Conservation (phyloP, 1,140 invertebrate genomes). For the Trichoplusia ni region DNA sequence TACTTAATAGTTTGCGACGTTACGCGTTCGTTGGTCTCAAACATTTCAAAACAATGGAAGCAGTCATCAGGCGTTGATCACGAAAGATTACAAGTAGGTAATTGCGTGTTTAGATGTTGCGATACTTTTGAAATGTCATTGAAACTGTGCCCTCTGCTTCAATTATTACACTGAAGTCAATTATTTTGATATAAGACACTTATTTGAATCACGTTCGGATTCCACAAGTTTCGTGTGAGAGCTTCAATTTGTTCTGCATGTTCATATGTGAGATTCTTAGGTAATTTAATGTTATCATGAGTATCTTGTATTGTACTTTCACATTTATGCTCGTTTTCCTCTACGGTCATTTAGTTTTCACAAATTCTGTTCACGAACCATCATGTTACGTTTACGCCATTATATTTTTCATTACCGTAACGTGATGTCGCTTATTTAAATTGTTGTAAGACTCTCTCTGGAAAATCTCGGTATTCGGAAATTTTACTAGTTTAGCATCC, state of each 20-base stretch:
- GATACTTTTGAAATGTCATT: conserved; percentile 16
- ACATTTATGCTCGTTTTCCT: too few relatives aligned
- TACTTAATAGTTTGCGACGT: conserved; percentile 13
- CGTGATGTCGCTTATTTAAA: background rate
- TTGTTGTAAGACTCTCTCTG: conserved; percentile 3
- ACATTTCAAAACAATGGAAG: conserved; percentile 22
- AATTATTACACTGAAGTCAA: background rate
- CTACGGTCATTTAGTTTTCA: too few relatives aligned
- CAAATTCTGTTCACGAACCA: too few relatives aligned
- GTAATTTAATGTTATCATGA: too few relatives aligned
- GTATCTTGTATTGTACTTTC: too few relatives aligned
- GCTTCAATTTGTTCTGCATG: too few relatives aligned
- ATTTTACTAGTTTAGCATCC: background rate
- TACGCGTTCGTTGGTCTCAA: conserved; percentile 8
- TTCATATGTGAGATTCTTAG: too few relatives aligned
- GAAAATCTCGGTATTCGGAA: conserved; percentile 1
- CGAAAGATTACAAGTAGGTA: background rate
- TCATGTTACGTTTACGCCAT: background rate
- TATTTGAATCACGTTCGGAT: too few relatives aligned
- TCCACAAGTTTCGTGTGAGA: too few relatives aligned
- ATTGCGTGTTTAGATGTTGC: conserved; percentile 10
- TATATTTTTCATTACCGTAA: background rate
- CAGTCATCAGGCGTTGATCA: background rate
- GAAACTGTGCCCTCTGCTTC: background rate
- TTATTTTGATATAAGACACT: background rate